Base-by-base conservation (phyloP, 2,797 vertebrate species). In the Remorina albescens region DNA sequence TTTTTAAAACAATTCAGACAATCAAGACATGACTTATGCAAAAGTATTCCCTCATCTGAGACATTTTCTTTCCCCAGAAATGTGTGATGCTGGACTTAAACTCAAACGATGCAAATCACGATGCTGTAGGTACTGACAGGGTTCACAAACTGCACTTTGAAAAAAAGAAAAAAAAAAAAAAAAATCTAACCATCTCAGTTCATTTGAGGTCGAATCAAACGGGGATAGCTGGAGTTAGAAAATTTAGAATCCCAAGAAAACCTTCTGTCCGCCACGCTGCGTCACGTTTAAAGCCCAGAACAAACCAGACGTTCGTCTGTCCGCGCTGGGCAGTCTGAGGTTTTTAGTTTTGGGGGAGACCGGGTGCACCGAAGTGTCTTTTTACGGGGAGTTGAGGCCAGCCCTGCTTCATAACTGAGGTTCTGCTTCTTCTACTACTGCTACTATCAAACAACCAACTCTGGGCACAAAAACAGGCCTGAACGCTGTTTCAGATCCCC, bases 401-500 rank as follows among this genome's bases (percentile, higher is more conserved):
- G 88, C 73, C 88, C 90, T 91, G 86, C 81, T 84, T 88, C 88
- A 86, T 86, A 84, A 85, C 84, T 67, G 74, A 90, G 73, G 79
- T 88, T 87, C 88, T 90, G 86, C 89, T 91, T 91, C 88, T 90
- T 85, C 89, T 88, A 75, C 87, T 90, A 83, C 82, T 89, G 86
- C 89, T 91, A 80, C 88, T 89, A 71, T 91, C 87, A 82, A 91
- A 87, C 88, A 85, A 86, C 78, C 84, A 69, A 71, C 67, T 76
- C 86, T 66, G 86, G 83, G 80, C 75, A 18, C 85, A 79, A 13
- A 81, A 82, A 86, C 81, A 51, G 64, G 61, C 78, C 67, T 25
- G 71, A 81, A 67, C 68, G 47, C 79, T 15, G 10, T 55, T 76
- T 82, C 81, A 67, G 5, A 78, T 60, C 50, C 55, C 7, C 49